Percentiles rank a stretch among this genome's conserved stretches.
phyloP scores from a whole-genome alignment of 2,888 invertebrate species.

The Antheraea assamensis region DNA sequence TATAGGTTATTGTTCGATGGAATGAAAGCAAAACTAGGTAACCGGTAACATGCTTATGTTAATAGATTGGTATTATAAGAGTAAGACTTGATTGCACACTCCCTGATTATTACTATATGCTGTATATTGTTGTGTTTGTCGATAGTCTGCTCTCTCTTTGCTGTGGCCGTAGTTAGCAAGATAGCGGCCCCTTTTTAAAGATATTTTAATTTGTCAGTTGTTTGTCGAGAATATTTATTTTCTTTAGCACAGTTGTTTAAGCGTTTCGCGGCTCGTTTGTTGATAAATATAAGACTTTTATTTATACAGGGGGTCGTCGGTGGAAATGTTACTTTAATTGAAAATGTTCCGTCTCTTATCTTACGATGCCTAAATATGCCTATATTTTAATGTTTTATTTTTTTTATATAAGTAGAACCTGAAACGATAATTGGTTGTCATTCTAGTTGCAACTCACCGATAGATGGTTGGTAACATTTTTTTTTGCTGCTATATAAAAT shows the following conservation, averaged over 20 bases:
- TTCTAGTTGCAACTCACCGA: no score
- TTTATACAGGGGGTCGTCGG: neutral
- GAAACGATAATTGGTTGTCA: neutral
- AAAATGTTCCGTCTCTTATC: neutral
- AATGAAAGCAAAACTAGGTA: no score
- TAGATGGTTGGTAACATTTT: no score
- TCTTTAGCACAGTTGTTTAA: conserved; percentile 20
- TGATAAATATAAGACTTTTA: conserved; percentile 15
- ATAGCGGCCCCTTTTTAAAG: conserved; percentile 23
- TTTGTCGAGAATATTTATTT: conserved; percentile 22
- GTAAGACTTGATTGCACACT: no score
- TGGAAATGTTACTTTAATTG: conserved; percentile 1
- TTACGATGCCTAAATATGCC: neutral
- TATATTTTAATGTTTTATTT: neutral
- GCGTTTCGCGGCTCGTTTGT: conserved; percentile 16
- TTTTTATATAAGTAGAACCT: neutral
- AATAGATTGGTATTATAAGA: no score
- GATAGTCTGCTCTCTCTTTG: neutral
- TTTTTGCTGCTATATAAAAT: no score
- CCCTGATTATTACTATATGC: no score
- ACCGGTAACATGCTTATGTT: no score
- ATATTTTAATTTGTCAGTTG: conserved; percentile 25
- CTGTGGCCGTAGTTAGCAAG: conserved; percentile 10
- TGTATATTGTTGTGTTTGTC: neutral
- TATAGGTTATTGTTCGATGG: no score